These are phyloP conservation scores for Melangyna quadrimaculata DNA, from an alignment of 2,888 invertebrate genomes.

Conservation along the genomic window DNA sequence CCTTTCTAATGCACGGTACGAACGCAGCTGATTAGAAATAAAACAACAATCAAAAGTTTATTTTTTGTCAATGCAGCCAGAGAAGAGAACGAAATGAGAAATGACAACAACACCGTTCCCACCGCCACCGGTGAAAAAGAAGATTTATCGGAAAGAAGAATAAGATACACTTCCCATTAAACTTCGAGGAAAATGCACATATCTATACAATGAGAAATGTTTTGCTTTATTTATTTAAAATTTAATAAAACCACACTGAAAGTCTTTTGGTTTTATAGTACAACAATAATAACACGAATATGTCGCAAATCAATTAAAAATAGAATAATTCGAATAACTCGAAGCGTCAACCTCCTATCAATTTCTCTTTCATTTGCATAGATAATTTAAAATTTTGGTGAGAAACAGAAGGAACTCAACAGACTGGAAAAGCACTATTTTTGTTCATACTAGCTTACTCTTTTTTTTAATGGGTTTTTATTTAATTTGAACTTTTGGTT, in stretches of 20 bases:
- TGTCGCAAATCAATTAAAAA: background rate
- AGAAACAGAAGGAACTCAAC: constrained; percentile 9
- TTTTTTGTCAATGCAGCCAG: constrained; percentile 4
- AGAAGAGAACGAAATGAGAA: background rate
- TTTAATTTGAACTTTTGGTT: constrained; percentile 24
- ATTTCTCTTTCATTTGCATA: constrained; percentile 52
- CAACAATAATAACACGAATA: background rate
- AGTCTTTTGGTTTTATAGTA: background rate
- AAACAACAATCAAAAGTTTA: constrained; percentile 4
- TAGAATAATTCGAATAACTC: background rate
- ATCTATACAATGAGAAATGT: background rate
- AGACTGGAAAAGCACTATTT: background rate
- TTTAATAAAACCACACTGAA: background rate
- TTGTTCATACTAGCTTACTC: background rate
- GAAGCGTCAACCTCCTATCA: background rate
- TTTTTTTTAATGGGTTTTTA: constrained; percentile 21
- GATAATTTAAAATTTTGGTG: constrained; percentile 4
- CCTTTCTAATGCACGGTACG: constrained; percentile 36
- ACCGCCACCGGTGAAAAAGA: background rate
- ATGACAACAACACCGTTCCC: background rate
- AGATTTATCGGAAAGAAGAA: background rate
- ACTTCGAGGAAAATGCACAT: background rate
- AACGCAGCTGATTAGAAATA: constrained; percentile 52
- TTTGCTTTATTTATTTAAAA: background rate
- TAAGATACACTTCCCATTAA: background rate